Evolutionary conservation across 2,113 vertebrate species (phyloP).

Genomic region (Illadopsis cleaveri): DNA sequence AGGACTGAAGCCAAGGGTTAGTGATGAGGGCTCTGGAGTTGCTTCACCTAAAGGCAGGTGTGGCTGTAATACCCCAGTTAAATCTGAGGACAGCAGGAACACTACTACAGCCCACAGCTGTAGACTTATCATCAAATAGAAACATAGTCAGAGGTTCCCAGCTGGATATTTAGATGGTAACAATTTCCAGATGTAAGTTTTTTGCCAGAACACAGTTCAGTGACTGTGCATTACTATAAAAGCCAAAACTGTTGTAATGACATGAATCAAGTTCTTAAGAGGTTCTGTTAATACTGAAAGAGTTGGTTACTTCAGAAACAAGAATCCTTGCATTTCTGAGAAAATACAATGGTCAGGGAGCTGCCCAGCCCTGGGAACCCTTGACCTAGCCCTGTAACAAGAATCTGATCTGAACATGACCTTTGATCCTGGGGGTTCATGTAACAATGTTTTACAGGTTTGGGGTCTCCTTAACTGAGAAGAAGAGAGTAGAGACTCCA

Average conservation of each 20-base stretch:
- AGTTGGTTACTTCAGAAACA: neutral
- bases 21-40: fast-evolving
- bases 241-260: neutral
- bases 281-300: neutral
- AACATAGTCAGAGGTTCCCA: neutral
- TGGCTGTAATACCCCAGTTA: neutral
- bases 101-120: neutral
- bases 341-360: neutral
- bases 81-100: neutral
- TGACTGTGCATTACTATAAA: neutral
- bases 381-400: neutral
- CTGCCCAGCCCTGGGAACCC: neutral
- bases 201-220: neutral
- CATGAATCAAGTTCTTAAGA: neutral
- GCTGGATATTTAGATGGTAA: neutral
- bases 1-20: neutral
- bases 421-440: neutral
- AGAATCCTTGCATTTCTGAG: neutral
- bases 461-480: neutral
- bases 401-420: too few relatives aligned
- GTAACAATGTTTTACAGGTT: neutral
- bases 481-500: neutral
- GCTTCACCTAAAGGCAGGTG: neutral
- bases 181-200: neutral
- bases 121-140: neutral